These are phyloP conservation scores for Orthosia gracilis DNA, from an alignment of 2,888 invertebrate species.

Conservation along the genomic window DNA sequence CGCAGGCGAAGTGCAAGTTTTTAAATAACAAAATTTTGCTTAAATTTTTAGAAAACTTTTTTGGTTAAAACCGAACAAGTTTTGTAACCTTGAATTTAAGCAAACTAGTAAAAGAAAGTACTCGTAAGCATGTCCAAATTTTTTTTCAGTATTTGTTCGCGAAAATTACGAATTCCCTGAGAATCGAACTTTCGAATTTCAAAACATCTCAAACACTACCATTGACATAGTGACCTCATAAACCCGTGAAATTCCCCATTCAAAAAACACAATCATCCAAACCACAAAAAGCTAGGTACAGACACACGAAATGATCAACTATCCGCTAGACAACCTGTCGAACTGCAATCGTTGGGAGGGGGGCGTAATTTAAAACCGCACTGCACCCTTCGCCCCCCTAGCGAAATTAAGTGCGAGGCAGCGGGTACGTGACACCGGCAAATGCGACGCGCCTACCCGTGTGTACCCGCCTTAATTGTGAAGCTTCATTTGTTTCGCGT, in stretches of 20 bases:
- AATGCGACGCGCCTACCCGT: constrained; percentile 86
- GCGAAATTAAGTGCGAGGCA: constrained; percentile 89
- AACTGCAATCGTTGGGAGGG: constrained; percentile 79
- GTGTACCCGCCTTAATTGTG: constrained; percentile 87
- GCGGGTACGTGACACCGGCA: constrained; percentile 89
- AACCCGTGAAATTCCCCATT: not conserved
- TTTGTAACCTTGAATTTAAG: too few species aligned
- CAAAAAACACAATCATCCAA: not conserved
- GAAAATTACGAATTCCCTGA: not conserved
- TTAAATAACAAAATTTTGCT: too few species aligned
- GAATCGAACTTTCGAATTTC: not conserved
- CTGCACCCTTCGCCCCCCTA: constrained; percentile 75
- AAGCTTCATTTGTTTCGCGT: constrained; percentile 85
- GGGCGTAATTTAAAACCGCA: constrained; percentile 90
- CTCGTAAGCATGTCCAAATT: too few species aligned
- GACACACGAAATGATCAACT: constrained; percentile 64
- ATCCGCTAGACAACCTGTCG: constrained; percentile 69
- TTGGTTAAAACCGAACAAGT: too few species aligned
- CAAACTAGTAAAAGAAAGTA: too few species aligned
- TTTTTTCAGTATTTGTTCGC: too few species aligned
- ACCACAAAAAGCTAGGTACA: constrained; percentile 32
- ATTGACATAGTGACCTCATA: constrained; percentile 12
- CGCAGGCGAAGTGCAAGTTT: too few species aligned
- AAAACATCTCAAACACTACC: too few species aligned
- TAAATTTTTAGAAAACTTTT: too few species aligned